phyloP scores from a whole-genome alignment of 2,888 invertebrate genomes.

The Nudaria mundana region DNA sequence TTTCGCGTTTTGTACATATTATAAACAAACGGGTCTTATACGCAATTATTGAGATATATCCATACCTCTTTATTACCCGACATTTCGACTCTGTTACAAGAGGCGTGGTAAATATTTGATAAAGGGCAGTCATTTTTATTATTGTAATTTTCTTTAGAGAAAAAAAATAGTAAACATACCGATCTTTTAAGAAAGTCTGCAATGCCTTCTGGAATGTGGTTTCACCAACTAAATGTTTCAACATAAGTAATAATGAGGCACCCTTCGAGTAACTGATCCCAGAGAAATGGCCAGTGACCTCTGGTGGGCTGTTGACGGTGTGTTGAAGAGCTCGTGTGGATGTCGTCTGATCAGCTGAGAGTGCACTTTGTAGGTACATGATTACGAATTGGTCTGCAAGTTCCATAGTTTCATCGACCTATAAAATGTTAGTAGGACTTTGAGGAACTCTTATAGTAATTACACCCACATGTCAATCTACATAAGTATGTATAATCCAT shows the following conservation, averaged over 20 bases:
- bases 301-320: constrained; percentile 79
- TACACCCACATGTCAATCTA: too few species aligned
- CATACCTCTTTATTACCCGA: too few species aligned
- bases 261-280: constrained; percentile 87
- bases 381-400: constrained; percentile 86
- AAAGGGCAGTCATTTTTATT: too few species aligned
- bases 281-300: constrained; percentile 84
- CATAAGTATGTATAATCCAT: too few species aligned
- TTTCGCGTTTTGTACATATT: too few species aligned
- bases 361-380: constrained; percentile 84
- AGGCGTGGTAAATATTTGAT: too few species aligned
- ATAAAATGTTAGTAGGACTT: too few species aligned
- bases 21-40: too few species aligned
- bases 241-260: constrained; percentile 83
- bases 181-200: constrained; percentile 68
- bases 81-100: too few species aligned
- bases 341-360: constrained; percentile 59
- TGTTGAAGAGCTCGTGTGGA: constrained; percentile 82
- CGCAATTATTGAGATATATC: too few species aligned
- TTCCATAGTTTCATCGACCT: constrained; percentile 71
- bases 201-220: constrained; percentile 79
- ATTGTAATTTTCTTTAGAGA: too few species aligned
- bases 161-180: constrained; percentile 50
- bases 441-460: too few species aligned
- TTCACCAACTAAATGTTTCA: constrained; percentile 81